These are phyloP conservation scores for Diplodus sargus DNA, from an alignment of 2,797 vertebrate genomes.

Conservation along the genomic window DNA sequence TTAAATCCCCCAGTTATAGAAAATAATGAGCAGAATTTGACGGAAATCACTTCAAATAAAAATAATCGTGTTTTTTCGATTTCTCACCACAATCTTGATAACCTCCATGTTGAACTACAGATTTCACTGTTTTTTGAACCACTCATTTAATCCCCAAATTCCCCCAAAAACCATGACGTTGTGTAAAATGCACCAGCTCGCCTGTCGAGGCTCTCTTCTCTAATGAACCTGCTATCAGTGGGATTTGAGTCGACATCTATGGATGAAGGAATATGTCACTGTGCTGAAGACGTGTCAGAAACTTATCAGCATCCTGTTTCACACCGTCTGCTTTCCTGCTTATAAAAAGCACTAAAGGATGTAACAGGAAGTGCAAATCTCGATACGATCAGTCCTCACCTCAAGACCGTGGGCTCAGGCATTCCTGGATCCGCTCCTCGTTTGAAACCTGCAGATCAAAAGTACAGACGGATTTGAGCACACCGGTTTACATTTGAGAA, in stretches of 20 bases:
- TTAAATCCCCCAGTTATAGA: no score
- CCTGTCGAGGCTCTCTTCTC: no score
- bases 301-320: not conserved
- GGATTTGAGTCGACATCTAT: no score
- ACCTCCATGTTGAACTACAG: not conserved
- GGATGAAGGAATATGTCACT: not conserved
- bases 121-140: not conserved
- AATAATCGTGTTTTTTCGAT: not conserved
- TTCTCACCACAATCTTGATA: not conserved
- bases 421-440: slow-evolving; percentile 95
- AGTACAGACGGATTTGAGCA: not conserved
- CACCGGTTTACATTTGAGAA: not conserved
- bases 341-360: not conserved
- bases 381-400: slow-evolving; percentile 46
- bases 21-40: not conserved
- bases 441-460: slow-evolving; percentile 88
- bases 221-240: no score
- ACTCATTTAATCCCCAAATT: no score
- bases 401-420: slow-evolving; percentile 91
- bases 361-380: not conserved
- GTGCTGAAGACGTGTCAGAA: slow-evolving; percentile 2
- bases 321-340: not conserved
- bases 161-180: no score
- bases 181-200: no score
- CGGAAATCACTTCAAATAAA: not conserved